Percentiles rank a stretch among this genome's conserved stretches.
phyloP scores from a whole-genome alignment of 2,113 vertebrate species.

The Phoenicopterus ruber region DNA sequence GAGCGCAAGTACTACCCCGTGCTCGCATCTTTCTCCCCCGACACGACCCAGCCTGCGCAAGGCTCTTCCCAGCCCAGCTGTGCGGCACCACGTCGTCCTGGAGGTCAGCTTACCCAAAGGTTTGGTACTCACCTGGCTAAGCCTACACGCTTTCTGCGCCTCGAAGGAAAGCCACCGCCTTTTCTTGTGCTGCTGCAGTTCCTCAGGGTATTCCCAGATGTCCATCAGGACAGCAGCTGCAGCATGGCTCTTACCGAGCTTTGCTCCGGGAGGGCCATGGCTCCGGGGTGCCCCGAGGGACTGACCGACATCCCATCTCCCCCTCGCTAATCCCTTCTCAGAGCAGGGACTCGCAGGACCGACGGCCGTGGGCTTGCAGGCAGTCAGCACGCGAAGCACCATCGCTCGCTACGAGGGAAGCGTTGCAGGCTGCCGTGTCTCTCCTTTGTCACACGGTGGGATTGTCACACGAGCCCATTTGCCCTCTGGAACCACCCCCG shows the following conservation, averaged over 20 bases:
- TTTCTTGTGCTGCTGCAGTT: fast-evolving
- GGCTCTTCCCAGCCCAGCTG: not conserved
- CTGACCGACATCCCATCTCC: not conserved
- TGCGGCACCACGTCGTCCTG: fast-evolving
- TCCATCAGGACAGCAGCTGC: not conserved
- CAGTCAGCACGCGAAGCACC: not conserved
- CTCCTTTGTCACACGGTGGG: not conserved
- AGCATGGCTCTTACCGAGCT: not conserved
- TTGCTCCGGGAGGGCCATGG: not conserved
- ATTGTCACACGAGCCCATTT: fast-evolving
- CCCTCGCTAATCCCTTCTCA: too few species aligned
- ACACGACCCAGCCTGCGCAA: fast-evolving
- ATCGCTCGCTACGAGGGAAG: fast-evolving
- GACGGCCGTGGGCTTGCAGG: fast-evolving
- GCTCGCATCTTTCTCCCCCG: not conserved
- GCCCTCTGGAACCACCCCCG: not conserved
- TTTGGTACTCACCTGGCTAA: not conserved
- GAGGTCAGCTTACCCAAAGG: fast-evolving
- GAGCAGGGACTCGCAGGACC: too few species aligned
- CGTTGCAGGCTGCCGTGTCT: fast-evolving
- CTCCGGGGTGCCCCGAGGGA: not conserved
- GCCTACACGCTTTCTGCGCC: fast-evolving
- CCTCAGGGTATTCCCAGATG: not conserved
- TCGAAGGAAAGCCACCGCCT: not conserved
- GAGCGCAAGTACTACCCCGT: not conserved